Conservation (phyloP, 23 tunicate genomes). For the Oikopleura vanhoeffeni region DNA sequence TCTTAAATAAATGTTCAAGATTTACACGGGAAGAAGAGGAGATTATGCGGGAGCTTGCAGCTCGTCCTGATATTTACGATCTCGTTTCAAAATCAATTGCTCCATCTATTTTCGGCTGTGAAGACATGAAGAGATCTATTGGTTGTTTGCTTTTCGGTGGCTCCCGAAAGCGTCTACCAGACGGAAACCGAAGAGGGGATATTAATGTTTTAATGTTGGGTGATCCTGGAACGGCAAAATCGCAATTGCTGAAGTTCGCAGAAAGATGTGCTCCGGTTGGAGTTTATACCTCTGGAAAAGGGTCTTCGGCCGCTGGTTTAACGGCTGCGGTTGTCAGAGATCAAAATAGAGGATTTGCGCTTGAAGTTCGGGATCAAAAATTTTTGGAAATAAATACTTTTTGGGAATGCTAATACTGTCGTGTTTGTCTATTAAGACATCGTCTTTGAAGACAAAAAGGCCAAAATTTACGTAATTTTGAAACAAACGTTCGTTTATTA, state of each 20-base stretch:
- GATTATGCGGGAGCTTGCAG: slow-evolving; percentile 24
- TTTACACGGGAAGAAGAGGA: not conserved
- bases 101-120: slow-evolving; percentile 90
- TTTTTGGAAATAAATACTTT: too few relatives aligned
- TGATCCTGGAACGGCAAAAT: slow-evolving; percentile 97
- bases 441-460: too few relatives aligned
- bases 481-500: too few relatives aligned
- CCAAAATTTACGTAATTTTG: too few relatives aligned
- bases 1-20: too few relatives aligned
- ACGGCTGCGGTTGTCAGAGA: slow-evolving; percentile 96
- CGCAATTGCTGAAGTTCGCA: slow-evolving; percentile 84
- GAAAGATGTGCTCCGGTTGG: slow-evolving; percentile 88
- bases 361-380: too few relatives aligned
- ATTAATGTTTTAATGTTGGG: slow-evolving; percentile 65
- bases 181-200: slow-evolving; percentile 91
- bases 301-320: slow-evolving; percentile 96
- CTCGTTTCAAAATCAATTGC: slow-evolving; percentile 73
- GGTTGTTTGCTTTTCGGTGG: slow-evolving; percentile 89
- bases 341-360: slow-evolving; percentile 21
- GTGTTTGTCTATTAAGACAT: too few relatives aligned
- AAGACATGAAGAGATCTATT: slow-evolving; percentile 18
- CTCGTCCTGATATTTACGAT: slow-evolving; percentile 59
- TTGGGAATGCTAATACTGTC: too few relatives aligned
- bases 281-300: slow-evolving; percentile 95
- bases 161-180: slow-evolving; percentile 81